Evolutionary conservation across 2,797 vertebrate genomes (phyloP), one percentile per base, ranked within the genome.

Genomic region (Luscinia megarhynchos): DNA sequence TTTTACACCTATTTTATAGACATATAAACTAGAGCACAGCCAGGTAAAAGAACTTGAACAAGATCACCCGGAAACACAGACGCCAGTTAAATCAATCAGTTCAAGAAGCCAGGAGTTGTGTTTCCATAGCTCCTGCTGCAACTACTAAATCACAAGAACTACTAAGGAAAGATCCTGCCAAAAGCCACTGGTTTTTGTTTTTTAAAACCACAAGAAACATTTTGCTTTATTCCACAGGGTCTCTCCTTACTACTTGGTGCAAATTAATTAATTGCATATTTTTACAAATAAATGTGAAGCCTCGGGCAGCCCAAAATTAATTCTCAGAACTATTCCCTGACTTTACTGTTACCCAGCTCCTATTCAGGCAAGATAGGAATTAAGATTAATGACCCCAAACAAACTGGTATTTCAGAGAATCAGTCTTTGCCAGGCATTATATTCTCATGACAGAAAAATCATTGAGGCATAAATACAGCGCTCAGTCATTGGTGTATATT

Each of bases 331-430:
- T 86, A 41, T 91, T 91, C 87, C 48, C 79, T 87, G 38, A 59
- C 45, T 91, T 92, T 62, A 95, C 76, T 94, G 77, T 88, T 92
- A 76, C 4, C 62, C 76, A 93, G 74, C 63, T 92, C 50, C 85
- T 84, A 93, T 93, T 92, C 76, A 96, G 67, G 87, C 84, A 86
- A 96, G 92, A 96, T 93, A 96, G 70, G 87, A 94, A 95, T 94
- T 97, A 97, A 96, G 91, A 97, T 96, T 95, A 97, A 96, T 94
- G 92, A 95, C 62, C 91, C 87, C 87, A 97, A 92, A 96, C 85
- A 93, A 96, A 94, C 89, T 91, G 91, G 76, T 88, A 89, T 96
- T 96, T 93, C 89, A 96, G 82, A 84, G 93, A 93, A 95, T 93
- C 91, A 40, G 48, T 74, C 94, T 91, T 94, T 96, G 94, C 92